These are phyloP conservation scores for Scomber colias DNA, from an alignment of 2,113 vertebrate species.

Conservation along the genomic window DNA sequence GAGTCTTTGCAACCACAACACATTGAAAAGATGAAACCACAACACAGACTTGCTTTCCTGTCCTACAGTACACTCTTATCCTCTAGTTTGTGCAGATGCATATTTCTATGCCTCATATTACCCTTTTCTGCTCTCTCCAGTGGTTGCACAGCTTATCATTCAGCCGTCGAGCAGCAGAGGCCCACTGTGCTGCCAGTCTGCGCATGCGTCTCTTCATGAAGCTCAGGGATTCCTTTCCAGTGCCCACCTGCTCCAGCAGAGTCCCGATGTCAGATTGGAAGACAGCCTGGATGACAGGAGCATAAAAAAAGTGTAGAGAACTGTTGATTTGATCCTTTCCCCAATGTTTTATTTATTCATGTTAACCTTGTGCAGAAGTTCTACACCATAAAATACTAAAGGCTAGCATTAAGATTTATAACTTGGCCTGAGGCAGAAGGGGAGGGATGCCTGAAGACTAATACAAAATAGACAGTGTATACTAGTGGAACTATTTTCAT, in stretches of 20 bases:
- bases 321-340: neutral
- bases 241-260: slow-evolving; percentile 94
- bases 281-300: slow-evolving; percentile 82
- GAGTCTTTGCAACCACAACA: slow-evolving; percentile 3
- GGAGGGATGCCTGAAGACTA: neutral
- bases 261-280: slow-evolving; percentile 89
- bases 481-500: slow-evolving; percentile 8
- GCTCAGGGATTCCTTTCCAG: slow-evolving; percentile 94
- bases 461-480: slow-evolving; percentile 7
- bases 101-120: slow-evolving; percentile 47
- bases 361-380: neutral
- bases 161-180: slow-evolving; percentile 87
- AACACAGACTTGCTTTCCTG: neutral
- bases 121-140: slow-evolving; percentile 89
- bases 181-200: slow-evolving; percentile 91
- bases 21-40: slow-evolving; percentile 43
- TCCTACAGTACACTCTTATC: slow-evolving; percentile 9
- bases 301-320: neutral
- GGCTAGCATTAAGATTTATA: slow-evolving; percentile 1
- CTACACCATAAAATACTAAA: neutral
- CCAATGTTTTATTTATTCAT: neutral
- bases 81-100: neutral
- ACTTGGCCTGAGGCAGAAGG: neutral
- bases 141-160: slow-evolving; percentile 83
- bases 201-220: slow-evolving; percentile 97